A percentile compares a stretch with the other conserved stretches of the same genome.
phyloP scores from a whole-genome alignment of 2,888 invertebrate species.

The Sussaba pulchella region DNA sequence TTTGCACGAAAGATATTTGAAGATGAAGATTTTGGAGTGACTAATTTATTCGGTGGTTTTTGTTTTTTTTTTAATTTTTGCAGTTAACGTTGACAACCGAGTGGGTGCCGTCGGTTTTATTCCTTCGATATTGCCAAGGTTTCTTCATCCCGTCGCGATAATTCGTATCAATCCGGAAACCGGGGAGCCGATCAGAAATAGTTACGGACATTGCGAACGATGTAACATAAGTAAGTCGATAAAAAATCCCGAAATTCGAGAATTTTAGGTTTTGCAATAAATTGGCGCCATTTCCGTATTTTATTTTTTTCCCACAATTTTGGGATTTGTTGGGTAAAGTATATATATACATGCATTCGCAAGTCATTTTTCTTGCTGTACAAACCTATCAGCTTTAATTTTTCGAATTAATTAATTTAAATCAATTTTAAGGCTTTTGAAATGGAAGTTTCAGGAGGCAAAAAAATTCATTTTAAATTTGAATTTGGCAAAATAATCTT shows the following conservation, averaged over 20 bases:
- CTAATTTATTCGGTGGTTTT: neutral
- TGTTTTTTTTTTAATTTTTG: slow-evolving; percentile 59
- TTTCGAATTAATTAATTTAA: too few relatives aligned
- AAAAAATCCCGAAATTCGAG: neutral
- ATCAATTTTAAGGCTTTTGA: too few relatives aligned
- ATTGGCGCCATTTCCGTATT: too few relatives aligned
- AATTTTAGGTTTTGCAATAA: neutral
- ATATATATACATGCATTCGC: too few relatives aligned
- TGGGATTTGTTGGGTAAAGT: too few relatives aligned
- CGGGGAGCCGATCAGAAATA: slow-evolving; percentile 94
- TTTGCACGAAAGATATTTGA: neutral
- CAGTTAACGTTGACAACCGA: slow-evolving; percentile 88
- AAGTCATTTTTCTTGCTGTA: too few relatives aligned
- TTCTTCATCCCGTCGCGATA: slow-evolving; percentile 96
- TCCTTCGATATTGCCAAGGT: slow-evolving; percentile 84
- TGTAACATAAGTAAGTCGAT: slow-evolving; percentile 76
- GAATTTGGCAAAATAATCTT: too few relatives aligned
- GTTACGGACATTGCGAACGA: slow-evolving; percentile 92
- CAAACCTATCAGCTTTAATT: too few relatives aligned
- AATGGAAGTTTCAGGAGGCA: too few relatives aligned
- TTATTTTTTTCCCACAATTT: too few relatives aligned
- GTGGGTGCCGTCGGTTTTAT: slow-evolving; percentile 89
- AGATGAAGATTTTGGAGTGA: neutral
- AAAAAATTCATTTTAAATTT: too few relatives aligned
- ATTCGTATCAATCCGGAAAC: slow-evolving; percentile 95